These are phyloP conservation scores for Bettongia penicillata DNA, from an alignment of 2,113 vertebrate genomes.

Conservation along the genomic window DNA sequence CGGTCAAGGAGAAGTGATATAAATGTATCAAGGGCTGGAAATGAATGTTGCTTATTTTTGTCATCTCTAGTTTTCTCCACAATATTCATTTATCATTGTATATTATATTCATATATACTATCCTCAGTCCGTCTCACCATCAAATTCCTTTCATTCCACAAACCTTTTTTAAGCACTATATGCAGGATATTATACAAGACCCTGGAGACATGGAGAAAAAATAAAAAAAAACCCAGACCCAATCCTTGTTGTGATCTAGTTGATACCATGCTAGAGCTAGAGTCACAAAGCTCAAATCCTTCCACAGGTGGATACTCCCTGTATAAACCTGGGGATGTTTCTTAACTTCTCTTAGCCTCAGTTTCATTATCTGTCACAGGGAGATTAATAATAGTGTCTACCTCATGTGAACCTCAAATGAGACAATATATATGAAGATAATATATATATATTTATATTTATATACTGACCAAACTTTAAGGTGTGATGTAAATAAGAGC, in stretches of 20 bases:
- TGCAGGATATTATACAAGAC: not conserved
- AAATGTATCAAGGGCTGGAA: not conserved
- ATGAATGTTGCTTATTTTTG: not conserved
- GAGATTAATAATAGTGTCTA: not conserved
- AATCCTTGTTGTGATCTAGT: not conserved
- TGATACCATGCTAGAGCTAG: not conserved
- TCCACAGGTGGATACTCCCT: not conserved
- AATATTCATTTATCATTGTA: not conserved
- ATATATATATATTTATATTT: too few relatives aligned
- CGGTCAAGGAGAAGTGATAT: not conserved
- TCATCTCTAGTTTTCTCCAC: not conserved
- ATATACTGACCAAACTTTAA: not conserved
- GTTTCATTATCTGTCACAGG: not conserved
- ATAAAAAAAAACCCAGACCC: not conserved
- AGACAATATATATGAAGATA: not conserved
- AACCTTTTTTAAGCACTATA: not conserved
- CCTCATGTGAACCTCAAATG: not conserved
- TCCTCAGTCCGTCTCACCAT: not conserved
- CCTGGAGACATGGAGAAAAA: not conserved
- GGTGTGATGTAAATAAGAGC: not conserved
- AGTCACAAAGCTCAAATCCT: not conserved
- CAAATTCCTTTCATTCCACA: not conserved
- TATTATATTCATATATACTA: not conserved
- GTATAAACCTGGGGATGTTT: not conserved
- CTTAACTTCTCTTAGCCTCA: not conserved